Percentiles rank a stretch among this genome's conserved stretches.
Conservation (phyloP, 2,113 vertebrate species). For the Larimichthys crocea region DNA sequence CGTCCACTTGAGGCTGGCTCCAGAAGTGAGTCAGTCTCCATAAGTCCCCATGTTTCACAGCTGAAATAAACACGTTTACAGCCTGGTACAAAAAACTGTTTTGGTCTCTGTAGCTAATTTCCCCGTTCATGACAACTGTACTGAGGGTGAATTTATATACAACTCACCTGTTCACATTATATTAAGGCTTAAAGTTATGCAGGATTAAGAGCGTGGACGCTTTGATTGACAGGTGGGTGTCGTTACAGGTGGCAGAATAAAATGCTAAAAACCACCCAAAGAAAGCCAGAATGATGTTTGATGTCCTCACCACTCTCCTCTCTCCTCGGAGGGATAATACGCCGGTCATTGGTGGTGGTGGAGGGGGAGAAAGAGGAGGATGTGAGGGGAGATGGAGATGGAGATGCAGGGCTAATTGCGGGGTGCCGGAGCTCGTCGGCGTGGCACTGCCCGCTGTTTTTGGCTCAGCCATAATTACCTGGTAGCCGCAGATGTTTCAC, state of each 20-base stretch:
- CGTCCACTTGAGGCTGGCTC: too few relatives aligned
- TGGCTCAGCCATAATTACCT: conserved; percentile 73
- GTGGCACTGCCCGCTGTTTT: conserved; percentile 66
- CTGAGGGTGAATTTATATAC: too few relatives aligned
- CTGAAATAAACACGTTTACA: too few relatives aligned
- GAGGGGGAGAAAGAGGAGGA: conserved; percentile 6
- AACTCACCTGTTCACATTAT: too few relatives aligned
- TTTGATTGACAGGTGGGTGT: too few relatives aligned
- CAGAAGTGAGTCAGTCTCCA: too few relatives aligned
- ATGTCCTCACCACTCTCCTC: conserved; percentile 24
- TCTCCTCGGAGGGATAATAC: conserved; percentile 61
- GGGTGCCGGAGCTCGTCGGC: conserved; percentile 57
- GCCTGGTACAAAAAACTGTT: too few relatives aligned
- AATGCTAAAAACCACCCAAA: background rate
- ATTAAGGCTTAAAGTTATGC: too few relatives aligned
- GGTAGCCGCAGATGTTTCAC: conserved; percentile 71
- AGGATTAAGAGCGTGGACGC: too few relatives aligned
- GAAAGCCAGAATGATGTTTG: background rate
- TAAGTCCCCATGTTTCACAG: too few relatives aligned
- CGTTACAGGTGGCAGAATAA: background rate
- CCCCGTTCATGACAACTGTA: too few relatives aligned
- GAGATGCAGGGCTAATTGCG: conserved; percentile 73
- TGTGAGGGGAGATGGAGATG: conserved; percentile 54
- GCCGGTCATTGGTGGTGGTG: conserved; percentile 35
- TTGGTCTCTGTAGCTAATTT: too few relatives aligned